These are phyloP conservation scores for Lithophane socia DNA, from an alignment of 2,888 invertebrate species.

Conservation along the genomic window DNA sequence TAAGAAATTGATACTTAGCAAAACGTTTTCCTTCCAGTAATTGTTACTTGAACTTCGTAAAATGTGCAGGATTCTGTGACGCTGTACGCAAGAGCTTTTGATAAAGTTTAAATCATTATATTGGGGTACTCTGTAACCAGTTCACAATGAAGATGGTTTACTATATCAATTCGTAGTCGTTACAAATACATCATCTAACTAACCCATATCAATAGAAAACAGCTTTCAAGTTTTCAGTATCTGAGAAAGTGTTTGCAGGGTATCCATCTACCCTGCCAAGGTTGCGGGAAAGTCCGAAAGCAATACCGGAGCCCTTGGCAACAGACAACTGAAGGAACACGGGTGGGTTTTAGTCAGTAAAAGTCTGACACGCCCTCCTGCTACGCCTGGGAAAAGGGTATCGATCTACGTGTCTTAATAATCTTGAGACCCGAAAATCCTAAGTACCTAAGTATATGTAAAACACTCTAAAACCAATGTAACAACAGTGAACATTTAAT, in stretches of 20 bases:
- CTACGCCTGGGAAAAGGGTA: too few relatives aligned
- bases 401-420: neutral
- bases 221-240: neutral
- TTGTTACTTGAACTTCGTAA: neutral
- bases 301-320: too few relatives aligned
- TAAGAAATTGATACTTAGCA: conserved; percentile 26
- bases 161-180: neutral
- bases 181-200: neutral
- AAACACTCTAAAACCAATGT: conserved; percentile 12
- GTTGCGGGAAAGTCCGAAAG: too few relatives aligned
- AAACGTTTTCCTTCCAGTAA: neutral
- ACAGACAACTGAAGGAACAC: too few relatives aligned
- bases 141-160: neutral
- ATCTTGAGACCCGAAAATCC: neutral
- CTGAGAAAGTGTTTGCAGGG: neutral
- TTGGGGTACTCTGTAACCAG: neutral
- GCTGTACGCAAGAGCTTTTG: neutral
- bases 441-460: neutral
- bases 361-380: too few relatives aligned
- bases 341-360: too few relatives aligned
- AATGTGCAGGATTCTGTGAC: neutral
- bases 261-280: neutral
- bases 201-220: neutral
- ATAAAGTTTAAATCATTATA: neutral
- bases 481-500: conserved; percentile 43